Percentiles rank a stretch among this genome's conserved stretches.
phyloP scores from a whole-genome alignment of 2,888 invertebrate genomes.

The Amphipoea lucens region DNA sequence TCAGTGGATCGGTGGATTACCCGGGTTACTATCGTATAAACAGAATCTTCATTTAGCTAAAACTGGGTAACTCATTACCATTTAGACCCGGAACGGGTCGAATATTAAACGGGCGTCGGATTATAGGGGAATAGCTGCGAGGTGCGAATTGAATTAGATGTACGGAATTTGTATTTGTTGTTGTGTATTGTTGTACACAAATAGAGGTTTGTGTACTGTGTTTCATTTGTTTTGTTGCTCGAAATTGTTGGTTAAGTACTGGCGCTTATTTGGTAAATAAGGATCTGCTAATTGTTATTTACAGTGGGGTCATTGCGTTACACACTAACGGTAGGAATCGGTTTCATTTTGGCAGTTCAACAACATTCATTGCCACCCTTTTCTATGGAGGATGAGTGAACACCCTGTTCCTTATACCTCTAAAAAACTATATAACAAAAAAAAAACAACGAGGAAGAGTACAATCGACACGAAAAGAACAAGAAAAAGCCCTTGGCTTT shows the following conservation, averaged over 20 bases:
- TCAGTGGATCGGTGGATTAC: conserved; percentile 71
- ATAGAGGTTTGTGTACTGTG: conserved; percentile 21
- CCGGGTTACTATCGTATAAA: conserved; percentile 76
- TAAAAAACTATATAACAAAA: too few relatives aligned
- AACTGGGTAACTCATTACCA: conserved; percentile 80
- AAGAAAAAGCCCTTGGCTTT: background rate
- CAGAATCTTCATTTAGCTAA: conserved; percentile 79
- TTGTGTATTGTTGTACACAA: conserved; percentile 40
- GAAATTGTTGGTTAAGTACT: background rate
- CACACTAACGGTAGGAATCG: too few relatives aligned
- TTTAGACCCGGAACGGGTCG: conserved; percentile 75
- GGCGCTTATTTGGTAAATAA: background rate
- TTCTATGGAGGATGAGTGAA: too few relatives aligned
- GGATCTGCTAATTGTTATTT: background rate
- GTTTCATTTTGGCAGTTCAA: too few relatives aligned
- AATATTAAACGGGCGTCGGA: conserved; percentile 78
- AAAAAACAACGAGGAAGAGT: too few relatives aligned
- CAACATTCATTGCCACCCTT: too few relatives aligned
- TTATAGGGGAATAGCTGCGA: conserved; percentile 70
- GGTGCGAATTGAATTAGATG: conserved; percentile 79
- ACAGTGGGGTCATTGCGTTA: too few relatives aligned
- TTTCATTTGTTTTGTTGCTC: conserved; percentile 5
- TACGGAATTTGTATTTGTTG: conserved; percentile 48
- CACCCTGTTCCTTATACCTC: too few relatives aligned
- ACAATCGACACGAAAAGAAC: too few relatives aligned